Evolutionary conservation across 2,113 vertebrate genomes (phyloP), one percentile per base, ranked within the genome.

Genomic region (Suricata suricatta): DNA sequence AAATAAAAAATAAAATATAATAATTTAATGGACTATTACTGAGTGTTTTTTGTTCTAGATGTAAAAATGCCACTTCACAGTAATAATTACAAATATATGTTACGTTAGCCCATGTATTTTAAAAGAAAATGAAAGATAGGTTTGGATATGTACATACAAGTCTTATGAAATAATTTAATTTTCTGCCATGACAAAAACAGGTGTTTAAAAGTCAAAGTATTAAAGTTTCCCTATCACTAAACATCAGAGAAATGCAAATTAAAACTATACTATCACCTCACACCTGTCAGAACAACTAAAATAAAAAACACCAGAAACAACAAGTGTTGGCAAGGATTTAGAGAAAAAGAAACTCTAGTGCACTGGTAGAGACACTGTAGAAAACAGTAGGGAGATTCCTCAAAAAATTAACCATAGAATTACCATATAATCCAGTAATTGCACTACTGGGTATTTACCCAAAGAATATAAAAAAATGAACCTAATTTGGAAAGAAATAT

Each of bases 1-100:
- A 95, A 96, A 19, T 88, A 16, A 94, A 95, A 96, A 96, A 88
- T 90, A 72, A 84, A 90, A 68, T 95, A 57, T 44, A 33, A 60
- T 83, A 90, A 96, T 89, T 98, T 79, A 76, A 91, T 91, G 57
- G n/a, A 7, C 12, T 50, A 91, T 68, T 96, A 96, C 19, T 11
- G 14, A 83, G 3, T 35, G 38, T 44, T 27, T 85, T 95, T 90
- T 44, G 66, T 74, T 96, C 87, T 95, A 57, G 19, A 25, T 85
- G 44, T 93, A 69, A 93, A 93, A 97, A 93, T 44, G 12, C 1
- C 6, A 86, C 0, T 72, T 60, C 31, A 84, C 14, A 88, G 16
- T 31, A 90, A 92, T 85, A 95, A 94, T 93, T 16, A 74, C 16
- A 95, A 88, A 68, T 63, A 88, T 3, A 50, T 33, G 11, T 16